Base-by-base conservation (phyloP, 1,140 invertebrate genomes). In the Drosophila lowei region DNA sequence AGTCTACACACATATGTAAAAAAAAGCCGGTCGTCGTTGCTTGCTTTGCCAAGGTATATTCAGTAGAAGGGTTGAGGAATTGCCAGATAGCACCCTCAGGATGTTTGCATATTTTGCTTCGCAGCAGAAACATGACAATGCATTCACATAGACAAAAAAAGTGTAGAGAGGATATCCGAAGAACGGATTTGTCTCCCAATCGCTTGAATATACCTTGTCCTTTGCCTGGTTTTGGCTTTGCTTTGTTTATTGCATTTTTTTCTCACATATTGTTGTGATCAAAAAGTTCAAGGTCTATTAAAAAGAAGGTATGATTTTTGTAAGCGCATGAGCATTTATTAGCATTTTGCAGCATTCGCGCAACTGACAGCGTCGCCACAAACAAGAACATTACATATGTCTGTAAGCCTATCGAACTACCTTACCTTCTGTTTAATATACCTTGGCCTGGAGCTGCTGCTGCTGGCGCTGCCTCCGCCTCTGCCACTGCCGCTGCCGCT, bases 21-120 rank as follows among this genome's bases (percentile, higher is more conserved):
- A 81, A 81, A 67, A 80, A 80, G 78, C 72, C 67, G 73, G 62
- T 58, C 57, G 57, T 21, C 34, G 54, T 53, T 68, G 50, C 50
- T 55, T 52, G 55, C 7, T 38, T 38, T 38, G 34, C 11, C 34
- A 38, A 13, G 34, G 34, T 38, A 38, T 2, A 13, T 38, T 13
- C 1, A 13, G 11, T 13, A 38, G 11, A 38, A 38, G 3, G 2
- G 11, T 11, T 13, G 34, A 38, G 34, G 11, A 38, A 11, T 38
- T 1, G 11, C 3, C 34, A 1, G 11, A 38, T 1, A 38, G 34
- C 11, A 11, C 34, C 34, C 3, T 38, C 34, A 38, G 11, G 34
- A 38, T 13, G 9, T 9, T 11, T 34, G 3, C 30, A 34, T 11
- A 11, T 34, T 34, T 34, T 34, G 9, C 9, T 34, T 34, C 30